Percentiles rank a stretch among this genome's conserved stretches.
Conservation (phyloP, 2,113 vertebrate genomes). For the Astur gentilis region DNA sequence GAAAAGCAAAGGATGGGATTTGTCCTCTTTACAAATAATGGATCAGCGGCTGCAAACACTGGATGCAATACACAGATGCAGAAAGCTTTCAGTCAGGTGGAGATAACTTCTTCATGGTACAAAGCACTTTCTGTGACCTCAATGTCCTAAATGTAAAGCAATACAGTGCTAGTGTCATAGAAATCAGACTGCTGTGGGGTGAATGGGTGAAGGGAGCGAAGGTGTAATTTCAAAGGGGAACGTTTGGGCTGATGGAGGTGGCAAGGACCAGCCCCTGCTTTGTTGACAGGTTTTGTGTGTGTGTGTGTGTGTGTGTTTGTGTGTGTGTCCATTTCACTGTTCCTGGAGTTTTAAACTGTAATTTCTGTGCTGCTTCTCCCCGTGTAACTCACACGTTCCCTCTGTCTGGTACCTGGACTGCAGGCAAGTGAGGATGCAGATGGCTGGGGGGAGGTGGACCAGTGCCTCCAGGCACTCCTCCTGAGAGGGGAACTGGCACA, state of each 20-base stretch:
- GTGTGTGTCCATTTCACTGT: not conserved
- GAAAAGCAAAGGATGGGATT: not conserved
- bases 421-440: not conserved
- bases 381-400: not conserved
- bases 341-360: not conserved
- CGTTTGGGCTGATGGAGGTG: not conserved
- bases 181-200: not conserved
- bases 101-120: constrained; percentile 53
- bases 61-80: not conserved
- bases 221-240: not conserved
- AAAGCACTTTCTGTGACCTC: constrained; percentile 49
- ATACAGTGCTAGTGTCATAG: not conserved
- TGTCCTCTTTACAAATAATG: constrained; percentile 6
- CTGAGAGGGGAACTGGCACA: not conserved
- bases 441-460: not conserved
- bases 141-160: constrained; percentile 11
- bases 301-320: not conserved
- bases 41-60: not conserved
- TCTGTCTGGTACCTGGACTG: not conserved
- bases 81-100: constrained; percentile 22
- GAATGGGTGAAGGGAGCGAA: not conserved
- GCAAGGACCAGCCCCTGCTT: not conserved
- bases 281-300: not conserved
- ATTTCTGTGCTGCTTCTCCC: not conserved
- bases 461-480: not conserved